phyloP scores from a whole-genome alignment of 92 coral and sea anemone genomes.

The Meandrina meandrites region DNA sequence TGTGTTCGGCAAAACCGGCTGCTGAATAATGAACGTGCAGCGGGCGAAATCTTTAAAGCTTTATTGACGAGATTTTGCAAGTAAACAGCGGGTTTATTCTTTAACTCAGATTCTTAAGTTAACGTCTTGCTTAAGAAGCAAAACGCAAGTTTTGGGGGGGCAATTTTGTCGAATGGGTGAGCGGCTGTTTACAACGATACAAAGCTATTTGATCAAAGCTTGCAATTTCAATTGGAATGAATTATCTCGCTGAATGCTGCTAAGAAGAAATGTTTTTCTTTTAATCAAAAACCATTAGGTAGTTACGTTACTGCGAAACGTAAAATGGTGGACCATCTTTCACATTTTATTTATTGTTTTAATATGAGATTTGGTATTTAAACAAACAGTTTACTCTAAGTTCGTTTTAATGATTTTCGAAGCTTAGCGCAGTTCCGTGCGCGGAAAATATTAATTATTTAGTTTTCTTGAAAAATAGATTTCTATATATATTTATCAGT shows the following conservation, averaged over 20 bases:
- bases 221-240: not conserved
- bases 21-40: not conserved
- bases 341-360: not conserved
- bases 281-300: not conserved
- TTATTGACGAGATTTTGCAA: not conserved
- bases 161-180: not conserved
- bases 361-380: not conserved
- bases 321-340: not conserved
- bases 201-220: constrained; percentile 25
- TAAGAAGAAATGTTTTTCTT: not conserved
- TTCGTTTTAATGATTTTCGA: not conserved
- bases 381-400: not conserved
- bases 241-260: not conserved
- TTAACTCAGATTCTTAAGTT: not conserved
- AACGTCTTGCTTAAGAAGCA: not conserved
- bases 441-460: not conserved
- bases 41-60: not conserved
- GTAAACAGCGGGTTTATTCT: no score
- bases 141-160: not conserved
- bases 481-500: not conserved
- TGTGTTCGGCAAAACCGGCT: not conserved
- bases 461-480: not conserved
- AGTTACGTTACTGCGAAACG: not conserved
- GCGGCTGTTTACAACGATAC: constrained; percentile 17
- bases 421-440: not conserved